These are phyloP conservation scores for Enteromius trimaculatus DNA, from an alignment of 2,797 vertebrate species.

Conservation along the genomic window DNA sequence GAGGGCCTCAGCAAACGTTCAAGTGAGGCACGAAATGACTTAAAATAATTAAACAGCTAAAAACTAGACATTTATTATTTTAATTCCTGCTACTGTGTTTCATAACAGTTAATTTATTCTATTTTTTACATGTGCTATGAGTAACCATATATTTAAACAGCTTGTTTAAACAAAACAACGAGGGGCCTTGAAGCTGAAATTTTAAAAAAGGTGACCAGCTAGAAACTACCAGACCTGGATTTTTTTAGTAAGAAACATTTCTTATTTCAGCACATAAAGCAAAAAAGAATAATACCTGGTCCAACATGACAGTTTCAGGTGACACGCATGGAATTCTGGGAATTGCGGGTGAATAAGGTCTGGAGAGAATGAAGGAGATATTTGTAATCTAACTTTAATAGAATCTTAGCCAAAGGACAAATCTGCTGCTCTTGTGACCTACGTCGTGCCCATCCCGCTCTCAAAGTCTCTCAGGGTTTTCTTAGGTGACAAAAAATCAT, in stretches of 20 bases:
- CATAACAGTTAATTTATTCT: neutral
- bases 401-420: neutral
- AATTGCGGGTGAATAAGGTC: conserved; percentile 90
- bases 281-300: conserved; percentile 73
- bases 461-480: conserved; percentile 88
- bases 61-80: neutral
- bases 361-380: conserved; percentile 62
- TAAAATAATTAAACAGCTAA: neutral
- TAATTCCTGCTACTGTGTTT: neutral
- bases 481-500: conserved; percentile 86
- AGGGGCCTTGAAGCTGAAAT: neutral
- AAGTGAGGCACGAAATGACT: neutral
- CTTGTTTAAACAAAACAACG: neutral
- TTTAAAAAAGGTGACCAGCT: neutral
- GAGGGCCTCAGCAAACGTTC: neutral
- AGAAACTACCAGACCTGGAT: neutral
- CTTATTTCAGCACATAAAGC: neutral
- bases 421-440: conserved; percentile 64
- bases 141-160: neutral
- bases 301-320: conserved; percentile 89
- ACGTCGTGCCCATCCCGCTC: conserved; percentile 88
- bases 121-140: neutral
- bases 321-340: conserved; percentile 90
- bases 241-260: neutral
- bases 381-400: conserved; percentile 2